Evolutionary conservation across 2,888 invertebrate species (phyloP).

Genomic region (Cabera pusaria): DNA sequence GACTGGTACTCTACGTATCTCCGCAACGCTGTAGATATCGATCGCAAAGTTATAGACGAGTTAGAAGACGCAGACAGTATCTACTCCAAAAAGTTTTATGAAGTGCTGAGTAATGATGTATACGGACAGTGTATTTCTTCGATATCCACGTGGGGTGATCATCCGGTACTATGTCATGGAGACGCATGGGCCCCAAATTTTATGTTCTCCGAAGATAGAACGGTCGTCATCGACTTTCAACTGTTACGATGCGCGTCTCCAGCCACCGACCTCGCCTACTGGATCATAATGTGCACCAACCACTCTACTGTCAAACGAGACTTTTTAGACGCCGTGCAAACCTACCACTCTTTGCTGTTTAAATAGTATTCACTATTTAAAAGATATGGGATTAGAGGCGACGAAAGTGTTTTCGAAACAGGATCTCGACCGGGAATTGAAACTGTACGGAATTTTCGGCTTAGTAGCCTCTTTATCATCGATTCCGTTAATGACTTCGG

Average conservation of each 20-base stretch:
- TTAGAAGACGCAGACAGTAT: slow-evolving; percentile 42
- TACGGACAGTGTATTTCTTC: slow-evolving; percentile 45
- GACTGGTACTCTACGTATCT: slow-evolving; percentile 49
- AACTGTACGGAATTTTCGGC: slow-evolving; percentile 49
- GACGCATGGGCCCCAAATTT: slow-evolving; percentile 60
- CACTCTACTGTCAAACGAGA: slow-evolving; percentile 38
- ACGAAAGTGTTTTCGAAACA: slow-evolving; percentile 40
- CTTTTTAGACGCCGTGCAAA: slow-evolving; percentile 42
- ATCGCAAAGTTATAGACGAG: slow-evolving; percentile 41
- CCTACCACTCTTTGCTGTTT: slow-evolving; percentile 43
- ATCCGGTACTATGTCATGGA: slow-evolving; percentile 52
- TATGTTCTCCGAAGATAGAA: slow-evolving; percentile 41
- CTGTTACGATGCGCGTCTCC: slow-evolving; percentile 48
- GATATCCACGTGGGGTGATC: slow-evolving; percentile 32
- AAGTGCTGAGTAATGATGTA: slow-evolving; percentile 39
- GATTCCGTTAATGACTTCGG: slow-evolving; percentile 46
- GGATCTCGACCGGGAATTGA: slow-evolving; percentile 46
- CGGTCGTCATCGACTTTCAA: slow-evolving; percentile 55
- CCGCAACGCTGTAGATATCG: slow-evolving; percentile 44
- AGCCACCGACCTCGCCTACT: slow-evolving; percentile 48
- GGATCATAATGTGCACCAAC: slow-evolving; percentile 42
- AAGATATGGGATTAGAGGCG: slow-evolving; percentile 48
- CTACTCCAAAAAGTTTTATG: slow-evolving; percentile 49
- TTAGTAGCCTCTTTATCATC: slow-evolving; percentile 44
- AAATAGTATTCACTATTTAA: slow-evolving; percentile 51